Base-by-base conservation (phyloP, 2,888 invertebrate genomes). In the Hedya salicella region DNA sequence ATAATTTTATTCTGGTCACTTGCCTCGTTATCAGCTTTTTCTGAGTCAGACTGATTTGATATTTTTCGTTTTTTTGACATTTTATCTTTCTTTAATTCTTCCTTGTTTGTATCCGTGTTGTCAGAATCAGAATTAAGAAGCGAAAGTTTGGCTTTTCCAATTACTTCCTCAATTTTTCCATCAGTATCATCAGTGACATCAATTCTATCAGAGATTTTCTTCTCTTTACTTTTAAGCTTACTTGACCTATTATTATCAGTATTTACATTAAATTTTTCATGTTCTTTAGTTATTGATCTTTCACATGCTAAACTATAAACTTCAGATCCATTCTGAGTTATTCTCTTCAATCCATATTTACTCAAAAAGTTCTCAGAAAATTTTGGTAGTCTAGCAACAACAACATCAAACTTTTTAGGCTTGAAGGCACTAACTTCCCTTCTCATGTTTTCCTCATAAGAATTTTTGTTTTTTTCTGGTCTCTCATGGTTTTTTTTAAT, bases 371-470 rank as follows among this genome's bases (percentile, higher is more conserved):
- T 61, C 32, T 68, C 42, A 63, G 78, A 77, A 30, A 88, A 75
- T 69, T 76, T 70, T 16, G 88, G 88, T 62, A 91, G 69, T 62
- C 76, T 82, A 48, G 52, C 70, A 16, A 90, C 48, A 62, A 78
- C 77, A 57, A 92, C 75, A 56, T 62, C 19, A 76, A 88, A 87
- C 2, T 75, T 65, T 74, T 87, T 90, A 3, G 87, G 68, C 72
- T 82, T 81, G 71, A 92, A 91, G 14, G 71, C 70, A 52, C 72
- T 71, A 8, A 86, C 80, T 78, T 88, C 87, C 67, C 81, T 80
- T 68, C 80, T 77, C 64, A 73, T 78, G 50, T 62, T 32, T 57
- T 67, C 54, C 71, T 69, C 70, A 65, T 68, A 74, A 62, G 17
- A 17, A 60, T 77, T 72, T 17, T 19, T 50, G 63, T 60, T 30